A percentile compares a stretch with the other conserved stretches of the same genome.
phyloP scores from a whole-genome alignment of 1,140 invertebrate genomes.

The Euwallacea fornicatus region DNA sequence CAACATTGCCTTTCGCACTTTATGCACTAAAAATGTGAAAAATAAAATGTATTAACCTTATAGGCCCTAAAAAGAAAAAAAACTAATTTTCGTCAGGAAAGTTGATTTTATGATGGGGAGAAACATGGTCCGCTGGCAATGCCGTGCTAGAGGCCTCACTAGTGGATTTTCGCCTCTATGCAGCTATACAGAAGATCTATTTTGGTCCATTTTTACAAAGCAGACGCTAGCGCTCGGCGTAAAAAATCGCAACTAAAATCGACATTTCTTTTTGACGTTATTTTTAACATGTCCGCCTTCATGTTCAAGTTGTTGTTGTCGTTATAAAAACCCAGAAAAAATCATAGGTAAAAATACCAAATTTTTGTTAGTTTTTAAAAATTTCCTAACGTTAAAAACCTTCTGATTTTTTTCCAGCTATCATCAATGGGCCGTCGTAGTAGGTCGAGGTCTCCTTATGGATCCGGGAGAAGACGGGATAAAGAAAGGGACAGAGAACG shows the following conservation, averaged over 20 bases:
- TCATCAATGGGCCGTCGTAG: constrained; percentile 50
- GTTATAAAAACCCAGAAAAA: constrained; percentile 39
- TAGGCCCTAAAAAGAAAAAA: too few relatives aligned
- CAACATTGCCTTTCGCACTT: too few relatives aligned
- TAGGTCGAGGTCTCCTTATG: constrained; percentile 50
- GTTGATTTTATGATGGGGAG: too few relatives aligned
- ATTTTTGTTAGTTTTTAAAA: constrained; percentile 41
- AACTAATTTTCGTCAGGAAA: too few relatives aligned
- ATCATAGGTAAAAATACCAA: constrained; percentile 42
- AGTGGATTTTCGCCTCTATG: neutral
- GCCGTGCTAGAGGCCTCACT: neutral
- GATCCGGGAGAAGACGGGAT: constrained; percentile 46
- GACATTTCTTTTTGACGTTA: constrained; percentile 45
- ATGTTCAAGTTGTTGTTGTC: constrained; percentile 38
- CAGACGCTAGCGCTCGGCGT: constrained; percentile 49
- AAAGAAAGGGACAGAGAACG: constrained; percentile 54
- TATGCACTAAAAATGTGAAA: too few relatives aligned
- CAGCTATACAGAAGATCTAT: neutral
- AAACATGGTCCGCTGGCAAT: neutral
- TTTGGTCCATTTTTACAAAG: constrained; percentile 32
- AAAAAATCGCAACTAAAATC: constrained; percentile 51
- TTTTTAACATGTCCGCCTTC: constrained; percentile 41
- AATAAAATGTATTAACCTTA: too few relatives aligned
- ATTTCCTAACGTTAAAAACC: neutral
- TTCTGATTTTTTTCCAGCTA: constrained; percentile 19